These are phyloP conservation scores for Calliphora vicina DNA, from an alignment of 1,140 invertebrate genomes.

Conservation along the genomic window DNA sequence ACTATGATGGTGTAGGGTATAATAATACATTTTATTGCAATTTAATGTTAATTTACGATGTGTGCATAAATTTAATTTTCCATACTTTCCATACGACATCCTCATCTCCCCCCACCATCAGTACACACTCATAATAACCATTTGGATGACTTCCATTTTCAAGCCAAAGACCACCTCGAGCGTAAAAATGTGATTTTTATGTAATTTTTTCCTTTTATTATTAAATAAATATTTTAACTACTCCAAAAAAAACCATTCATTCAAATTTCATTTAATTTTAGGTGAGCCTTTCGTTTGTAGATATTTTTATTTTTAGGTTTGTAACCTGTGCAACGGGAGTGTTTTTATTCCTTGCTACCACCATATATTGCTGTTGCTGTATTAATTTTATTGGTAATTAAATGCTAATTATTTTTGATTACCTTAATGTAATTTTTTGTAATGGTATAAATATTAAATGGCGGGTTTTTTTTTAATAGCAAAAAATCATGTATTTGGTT, in stretches of 20 bases:
- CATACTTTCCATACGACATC: background rate
- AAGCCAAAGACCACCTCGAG: background rate
- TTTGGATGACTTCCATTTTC: background rate
- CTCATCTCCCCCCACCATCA: no score
- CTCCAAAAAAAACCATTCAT: no score
- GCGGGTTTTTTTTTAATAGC: background rate
- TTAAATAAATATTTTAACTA: background rate
- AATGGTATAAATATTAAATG: background rate
- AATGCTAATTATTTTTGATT: conserved; percentile 29
- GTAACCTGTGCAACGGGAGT: conserved; percentile 12
- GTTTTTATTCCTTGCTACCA: background rate
- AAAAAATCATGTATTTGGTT: background rate
- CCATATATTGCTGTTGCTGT: background rate
- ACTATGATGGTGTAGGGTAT: no score
- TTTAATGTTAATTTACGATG: conserved; percentile 24
- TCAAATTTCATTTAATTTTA: background rate
- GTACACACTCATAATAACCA: no score
- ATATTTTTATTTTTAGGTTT: background rate
- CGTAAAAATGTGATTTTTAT: conserved; percentile 4
- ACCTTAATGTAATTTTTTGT: background rate
- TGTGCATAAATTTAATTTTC: conserved; percentile 27
- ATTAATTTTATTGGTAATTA: conserved; percentile 21
- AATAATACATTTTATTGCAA: conserved; percentile 11
- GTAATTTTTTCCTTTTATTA: background rate
- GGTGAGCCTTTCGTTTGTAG: background rate